Evolutionary conservation across 2,113 vertebrate genomes (phyloP).

Genomic region (Mesembrinibis cayennensis): DNA sequence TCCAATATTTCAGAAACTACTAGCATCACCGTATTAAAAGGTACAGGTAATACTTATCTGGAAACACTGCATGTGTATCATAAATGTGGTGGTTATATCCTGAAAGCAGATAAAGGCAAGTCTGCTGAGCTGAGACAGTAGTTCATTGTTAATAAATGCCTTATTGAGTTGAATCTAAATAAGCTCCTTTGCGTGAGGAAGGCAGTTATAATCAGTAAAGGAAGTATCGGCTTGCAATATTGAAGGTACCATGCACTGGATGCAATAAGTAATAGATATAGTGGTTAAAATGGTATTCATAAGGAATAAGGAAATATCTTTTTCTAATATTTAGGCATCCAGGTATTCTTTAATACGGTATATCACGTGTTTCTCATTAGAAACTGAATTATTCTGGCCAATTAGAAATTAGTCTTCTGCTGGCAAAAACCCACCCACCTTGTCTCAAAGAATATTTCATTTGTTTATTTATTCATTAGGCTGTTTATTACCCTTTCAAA

Average conservation of each 20-base stretch:
- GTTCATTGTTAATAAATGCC: neutral
- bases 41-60: neutral
- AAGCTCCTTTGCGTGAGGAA: neutral
- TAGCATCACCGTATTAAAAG: neutral
- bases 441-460: neutral
- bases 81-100: neutral
- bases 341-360: neutral
- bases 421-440: neutral
- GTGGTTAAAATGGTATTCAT: neutral
- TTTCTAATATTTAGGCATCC: neutral
- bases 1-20: neutral
- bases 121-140: neutral
- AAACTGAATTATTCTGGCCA: neutral
- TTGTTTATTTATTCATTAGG: neutral
- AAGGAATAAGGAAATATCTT: neutral
- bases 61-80: neutral
- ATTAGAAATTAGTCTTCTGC: neutral
- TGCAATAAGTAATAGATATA: neutral
- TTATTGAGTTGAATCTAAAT: neutral
- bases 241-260: neutral
- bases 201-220: neutral
- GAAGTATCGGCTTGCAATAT: neutral
- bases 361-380: neutral
- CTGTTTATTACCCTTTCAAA: neutral
- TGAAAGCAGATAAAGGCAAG: neutral